Evolutionary conservation across 1,140 invertebrate species (phyloP).

Genomic region (Drosophila trapezifrons): DNA sequence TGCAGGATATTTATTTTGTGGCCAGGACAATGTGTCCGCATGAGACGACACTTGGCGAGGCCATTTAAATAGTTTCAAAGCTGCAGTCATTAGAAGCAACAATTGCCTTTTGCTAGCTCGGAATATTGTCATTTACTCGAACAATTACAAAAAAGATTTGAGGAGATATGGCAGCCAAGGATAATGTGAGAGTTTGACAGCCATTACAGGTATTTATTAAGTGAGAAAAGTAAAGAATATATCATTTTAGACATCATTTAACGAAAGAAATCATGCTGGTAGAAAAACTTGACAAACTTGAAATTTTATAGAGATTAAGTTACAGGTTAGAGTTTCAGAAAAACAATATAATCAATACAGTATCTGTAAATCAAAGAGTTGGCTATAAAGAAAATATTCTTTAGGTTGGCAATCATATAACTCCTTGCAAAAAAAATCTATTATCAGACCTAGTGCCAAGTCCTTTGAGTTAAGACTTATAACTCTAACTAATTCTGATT

Average conservation of each 20-base stretch:
- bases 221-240: no score
- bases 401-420: no score
- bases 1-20: conserved; percentile 47
- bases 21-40: conserved; percentile 42
- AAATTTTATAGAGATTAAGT: no score
- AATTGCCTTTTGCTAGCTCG: conserved; percentile 29
- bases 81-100: conserved; percentile 51
- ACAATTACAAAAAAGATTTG: conserved; percentile 23
- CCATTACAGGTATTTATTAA: not conserved
- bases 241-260: not conserved
- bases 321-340: not conserved
- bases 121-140: conserved; percentile 4
- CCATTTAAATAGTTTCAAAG: conserved; percentile 56
- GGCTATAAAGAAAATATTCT: no score
- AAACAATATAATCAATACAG: not conserved
- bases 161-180: not conserved
- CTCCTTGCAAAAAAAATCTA: no score
- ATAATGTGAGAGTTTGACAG: not conserved
- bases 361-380: not conserved
- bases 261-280: not conserved
- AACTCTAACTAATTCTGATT: no score
- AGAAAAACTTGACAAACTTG: not conserved
- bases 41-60: conserved; percentile 9
- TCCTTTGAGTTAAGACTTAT: no score
- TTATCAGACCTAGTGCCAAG: no score